A percentile compares a stretch with the other conserved stretches of the same genome.
Evolutionary conservation across 2,113 vertebrate species (phyloP).

Genomic region (Anas platyrhynchos): DNA sequence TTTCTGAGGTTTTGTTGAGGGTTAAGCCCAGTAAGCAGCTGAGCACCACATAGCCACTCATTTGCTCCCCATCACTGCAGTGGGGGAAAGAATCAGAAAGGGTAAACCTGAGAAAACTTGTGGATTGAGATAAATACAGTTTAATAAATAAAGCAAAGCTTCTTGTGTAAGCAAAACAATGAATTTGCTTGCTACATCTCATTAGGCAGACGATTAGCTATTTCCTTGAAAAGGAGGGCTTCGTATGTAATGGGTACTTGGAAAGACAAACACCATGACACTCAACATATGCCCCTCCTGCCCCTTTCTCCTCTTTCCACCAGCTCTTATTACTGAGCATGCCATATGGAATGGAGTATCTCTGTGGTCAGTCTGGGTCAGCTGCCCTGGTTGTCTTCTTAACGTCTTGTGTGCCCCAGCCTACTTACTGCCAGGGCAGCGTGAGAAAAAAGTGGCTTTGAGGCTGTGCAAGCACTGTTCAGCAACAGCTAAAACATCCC

Average conservation of each 20-base stretch:
- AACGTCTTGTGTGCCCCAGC: no score
- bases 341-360: neutral
- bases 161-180: neutral
- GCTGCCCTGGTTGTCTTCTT: no score
- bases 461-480: no score
- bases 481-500: no score
- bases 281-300: neutral
- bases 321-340: neutral
- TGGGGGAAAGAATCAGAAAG: neutral
- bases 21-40: neutral
- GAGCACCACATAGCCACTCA: neutral
- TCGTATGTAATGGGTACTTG: neutral
- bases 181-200: neutral
- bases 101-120: neutral
- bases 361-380: neutral
- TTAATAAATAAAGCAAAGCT: neutral
- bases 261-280: neutral
- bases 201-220: neutral
- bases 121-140: neutral
- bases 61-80: neutral
- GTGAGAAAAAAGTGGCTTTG: no score
- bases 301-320: neutral
- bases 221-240: neutral
- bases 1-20: neutral
- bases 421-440: no score